These are phyloP conservation scores for Sisor rabdophorus DNA, from an alignment of 2,113 vertebrate genomes.

Conservation along the genomic window DNA sequence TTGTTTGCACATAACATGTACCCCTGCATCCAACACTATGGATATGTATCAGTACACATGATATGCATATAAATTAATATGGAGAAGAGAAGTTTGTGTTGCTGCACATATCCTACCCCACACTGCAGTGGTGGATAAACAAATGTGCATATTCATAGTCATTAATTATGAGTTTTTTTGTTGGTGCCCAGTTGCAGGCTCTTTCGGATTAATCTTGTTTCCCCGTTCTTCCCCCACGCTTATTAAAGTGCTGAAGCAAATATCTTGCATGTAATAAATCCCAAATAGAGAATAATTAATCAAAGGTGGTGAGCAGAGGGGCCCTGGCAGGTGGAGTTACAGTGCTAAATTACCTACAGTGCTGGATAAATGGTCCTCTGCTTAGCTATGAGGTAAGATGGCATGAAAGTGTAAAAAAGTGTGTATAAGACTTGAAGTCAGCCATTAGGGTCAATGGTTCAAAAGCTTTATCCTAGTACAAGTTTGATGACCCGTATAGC, in stretches of 20 bases:
- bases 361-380: slow-evolving; percentile 60
- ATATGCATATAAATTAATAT: background rate
- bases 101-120: slow-evolving; percentile 18
- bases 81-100: background rate
- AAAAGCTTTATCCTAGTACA: background rate
- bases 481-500: slow-evolving; percentile 28
- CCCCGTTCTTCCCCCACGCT: slow-evolving; percentile 64
- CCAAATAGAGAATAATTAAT: slow-evolving; percentile 72
- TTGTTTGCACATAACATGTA: background rate
- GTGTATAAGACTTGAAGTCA: slow-evolving; percentile 51
- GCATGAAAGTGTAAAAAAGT: slow-evolving; percentile 21
- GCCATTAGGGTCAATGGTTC: slow-evolving; percentile 47
- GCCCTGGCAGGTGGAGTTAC: slow-evolving; percentile 67
- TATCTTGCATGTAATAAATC: slow-evolving; percentile 75
- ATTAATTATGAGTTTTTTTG: slow-evolving; percentile 71
- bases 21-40: slow-evolving; percentile 3
- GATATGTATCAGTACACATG: slow-evolving; percentile 24
- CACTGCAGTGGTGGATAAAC: slow-evolving; percentile 59
- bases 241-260: slow-evolving; percentile 80
- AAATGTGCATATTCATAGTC: slow-evolving; percentile 73
- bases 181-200: slow-evolving; percentile 52
- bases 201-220: slow-evolving; percentile 70
- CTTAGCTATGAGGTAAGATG: slow-evolving; percentile 38
- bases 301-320: slow-evolving; percentile 68
- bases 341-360: slow-evolving; percentile 72